Conservation (phyloP, 2,113 vertebrate species). For the Strigops habroptila region DNA sequence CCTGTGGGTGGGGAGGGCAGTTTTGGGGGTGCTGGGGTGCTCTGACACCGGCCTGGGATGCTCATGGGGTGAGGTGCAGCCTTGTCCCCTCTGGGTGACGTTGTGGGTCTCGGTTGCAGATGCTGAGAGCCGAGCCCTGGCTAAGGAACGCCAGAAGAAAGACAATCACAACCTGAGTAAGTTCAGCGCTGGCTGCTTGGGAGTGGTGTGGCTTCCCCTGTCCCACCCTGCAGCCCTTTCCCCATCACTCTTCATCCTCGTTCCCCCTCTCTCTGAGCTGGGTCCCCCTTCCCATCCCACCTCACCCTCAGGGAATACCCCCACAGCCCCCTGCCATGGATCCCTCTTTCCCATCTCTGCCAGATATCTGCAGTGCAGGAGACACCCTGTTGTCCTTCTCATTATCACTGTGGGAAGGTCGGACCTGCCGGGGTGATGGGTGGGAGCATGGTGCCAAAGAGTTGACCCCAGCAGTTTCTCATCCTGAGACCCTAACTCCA, state of each 20-base stretch:
- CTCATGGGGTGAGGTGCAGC: rapidly evolving
- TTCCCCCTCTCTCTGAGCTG: background rate
- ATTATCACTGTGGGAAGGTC: background rate
- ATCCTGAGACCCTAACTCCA: rapidly evolving
- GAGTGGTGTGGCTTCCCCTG: no score
- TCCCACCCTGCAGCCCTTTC: background rate
- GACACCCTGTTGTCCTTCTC: background rate
- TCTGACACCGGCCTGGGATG: rapidly evolving
- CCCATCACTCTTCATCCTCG: background rate
- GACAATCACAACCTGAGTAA: slow-evolving; percentile 99
- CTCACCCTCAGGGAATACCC: background rate
- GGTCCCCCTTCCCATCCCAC: background rate
- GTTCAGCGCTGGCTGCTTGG: background rate
- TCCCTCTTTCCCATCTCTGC: background rate
- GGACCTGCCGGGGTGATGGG: background rate
- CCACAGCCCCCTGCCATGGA: no score
- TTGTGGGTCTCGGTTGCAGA: slow-evolving; percentile 71
- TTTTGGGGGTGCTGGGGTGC: background rate
- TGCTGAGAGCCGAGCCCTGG: slow-evolving; percentile 89
- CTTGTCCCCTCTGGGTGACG: background rate
- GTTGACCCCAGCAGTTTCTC: background rate
- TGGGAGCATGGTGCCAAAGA: background rate
- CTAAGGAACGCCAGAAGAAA: slow-evolving; percentile 97
- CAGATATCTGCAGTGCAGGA: background rate
- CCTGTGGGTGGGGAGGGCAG: rapidly evolving